Evolutionary conservation across 2,113 vertebrate genomes (phyloP), one percentile per base, ranked within the genome.

Genomic region (Bothrops jararaca): DNA sequence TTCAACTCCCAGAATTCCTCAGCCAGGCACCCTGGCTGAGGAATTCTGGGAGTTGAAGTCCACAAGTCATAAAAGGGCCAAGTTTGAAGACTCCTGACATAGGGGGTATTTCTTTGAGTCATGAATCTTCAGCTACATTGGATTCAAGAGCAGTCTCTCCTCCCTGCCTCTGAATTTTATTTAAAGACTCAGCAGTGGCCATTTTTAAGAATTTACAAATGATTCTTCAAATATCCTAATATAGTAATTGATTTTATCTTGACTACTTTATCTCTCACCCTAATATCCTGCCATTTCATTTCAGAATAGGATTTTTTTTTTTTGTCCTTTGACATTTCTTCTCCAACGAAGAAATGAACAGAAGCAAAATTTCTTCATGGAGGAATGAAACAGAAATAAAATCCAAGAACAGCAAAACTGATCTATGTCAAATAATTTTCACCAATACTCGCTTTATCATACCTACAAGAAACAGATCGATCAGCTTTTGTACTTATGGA

Each of bases 121-220:
- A 96, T 94, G 93, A 89, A 93, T 97, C 96, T 97, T 97, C 95
- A 95, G 95, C 96, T 97, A 96, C 95, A 94, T 94, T 95, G 95
- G 95, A 96, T 95, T 96, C 94, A 92, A 94, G 95, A 92, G 90
- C 92, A 89, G 95, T 94, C 93, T 95, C 94, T 94, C 94, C 95
- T 92, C 74, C 12, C 57, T 95, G 94, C 93, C 0, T 0, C 91
- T 90, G 94, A 95, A 80, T 96, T 96, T 95, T 95, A 90, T 93
- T 97, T 91, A 95, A 96, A 97, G 96, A 96, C 97, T 97, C 94
- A 94, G 88, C 95, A 90, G 96, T 97, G 93, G 48, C 48, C 8
- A 93, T 80, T 95, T 96, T 89, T 94, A 95, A 95, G 93, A 95
- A 58, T 48, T 96, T 95, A 95, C 93, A 97, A 96, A 96, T 91